Conservation (phyloP, 2,113 vertebrate genomes). For the Notiomystis cincta region DNA sequence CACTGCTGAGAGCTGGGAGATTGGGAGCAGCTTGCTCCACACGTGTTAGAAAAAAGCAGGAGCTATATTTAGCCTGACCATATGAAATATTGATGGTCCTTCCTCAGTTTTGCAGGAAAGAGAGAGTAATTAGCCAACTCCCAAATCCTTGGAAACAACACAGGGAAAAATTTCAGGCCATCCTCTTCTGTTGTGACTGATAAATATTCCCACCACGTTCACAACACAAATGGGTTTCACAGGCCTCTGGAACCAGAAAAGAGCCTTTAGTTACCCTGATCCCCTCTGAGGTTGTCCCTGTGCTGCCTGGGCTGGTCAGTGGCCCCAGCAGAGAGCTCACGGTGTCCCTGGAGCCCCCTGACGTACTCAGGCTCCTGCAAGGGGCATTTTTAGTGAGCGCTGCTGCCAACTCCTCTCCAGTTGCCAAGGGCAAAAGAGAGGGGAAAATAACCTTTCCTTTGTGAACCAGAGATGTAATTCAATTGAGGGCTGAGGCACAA, state of each 20-base stretch:
- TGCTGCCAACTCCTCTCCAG: not conserved
- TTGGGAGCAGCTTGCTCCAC: rapidly evolving
- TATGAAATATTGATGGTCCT: not conserved
- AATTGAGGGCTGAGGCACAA: not conserved
- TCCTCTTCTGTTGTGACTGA: not conserved
- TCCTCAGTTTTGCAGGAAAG: not conserved
- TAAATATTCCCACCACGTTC: not conserved
- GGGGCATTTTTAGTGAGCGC: not conserved
- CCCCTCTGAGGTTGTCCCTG: not conserved
- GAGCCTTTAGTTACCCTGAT: not conserved
- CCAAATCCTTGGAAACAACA: not conserved
- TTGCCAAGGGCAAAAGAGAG: not conserved
- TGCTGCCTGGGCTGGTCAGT: not conserved
- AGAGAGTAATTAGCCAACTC: not conserved
- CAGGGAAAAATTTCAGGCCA: not conserved
- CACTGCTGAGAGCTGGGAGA: rapidly evolving
- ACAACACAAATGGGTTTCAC: not conserved
- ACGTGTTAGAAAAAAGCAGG: not conserved
- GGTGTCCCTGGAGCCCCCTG: not conserved
- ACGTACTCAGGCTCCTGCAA: not conserved
- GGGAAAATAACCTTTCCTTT: not conserved
- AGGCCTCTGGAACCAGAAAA: not conserved
- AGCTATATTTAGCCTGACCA: not conserved
- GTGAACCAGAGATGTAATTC: not conserved
- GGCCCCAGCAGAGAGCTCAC: not conserved